phyloP scores from a whole-genome alignment of 1,140 invertebrate species.

The Oryzaephilus surinamensis region DNA sequence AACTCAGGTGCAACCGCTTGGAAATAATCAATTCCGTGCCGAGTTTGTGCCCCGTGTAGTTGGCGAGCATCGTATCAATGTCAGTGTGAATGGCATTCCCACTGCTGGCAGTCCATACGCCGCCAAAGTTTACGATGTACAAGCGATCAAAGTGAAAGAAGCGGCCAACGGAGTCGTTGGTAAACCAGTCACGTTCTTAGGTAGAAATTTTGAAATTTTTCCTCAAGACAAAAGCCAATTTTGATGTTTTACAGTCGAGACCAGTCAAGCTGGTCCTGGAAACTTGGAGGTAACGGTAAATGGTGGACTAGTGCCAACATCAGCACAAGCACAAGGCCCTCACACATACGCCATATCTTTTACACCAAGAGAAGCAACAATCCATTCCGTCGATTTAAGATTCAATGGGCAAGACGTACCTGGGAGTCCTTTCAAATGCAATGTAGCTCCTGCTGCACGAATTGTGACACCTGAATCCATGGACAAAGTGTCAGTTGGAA shows the following conservation, averaged over 20 bases:
- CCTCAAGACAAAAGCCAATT: not conserved
- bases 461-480: conserved; percentile 71
- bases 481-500: conserved; percentile 86
- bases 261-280: conserved; percentile 89
- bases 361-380: conserved; percentile 77
- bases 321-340: conserved; percentile 86
- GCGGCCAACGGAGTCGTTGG: conserved; percentile 83
- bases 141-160: conserved; percentile 88
- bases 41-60: conserved; percentile 78
- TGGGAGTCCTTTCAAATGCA: conserved; percentile 54
- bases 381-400: conserved; percentile 84
- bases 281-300: conserved; percentile 97
- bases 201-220: conserved; percentile 44
- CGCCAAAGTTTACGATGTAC: conserved; percentile 90
- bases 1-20: conserved; percentile 62
- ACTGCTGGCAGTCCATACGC: conserved; percentile 83
- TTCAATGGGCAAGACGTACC: conserved; percentile 96
- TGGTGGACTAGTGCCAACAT: conserved; percentile 88
- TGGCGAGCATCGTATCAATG: conserved; percentile 83
- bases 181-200: conserved; percentile 88
- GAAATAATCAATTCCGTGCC: conserved; percentile 68
- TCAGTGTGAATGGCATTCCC: conserved; percentile 64
- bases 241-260: conserved; percentile 65
- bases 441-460: conserved; percentile 56
- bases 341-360: conserved; percentile 97